Base-by-base conservation (phyloP, 2,888 invertebrate genomes). In the Saturnia pavonia region DNA sequence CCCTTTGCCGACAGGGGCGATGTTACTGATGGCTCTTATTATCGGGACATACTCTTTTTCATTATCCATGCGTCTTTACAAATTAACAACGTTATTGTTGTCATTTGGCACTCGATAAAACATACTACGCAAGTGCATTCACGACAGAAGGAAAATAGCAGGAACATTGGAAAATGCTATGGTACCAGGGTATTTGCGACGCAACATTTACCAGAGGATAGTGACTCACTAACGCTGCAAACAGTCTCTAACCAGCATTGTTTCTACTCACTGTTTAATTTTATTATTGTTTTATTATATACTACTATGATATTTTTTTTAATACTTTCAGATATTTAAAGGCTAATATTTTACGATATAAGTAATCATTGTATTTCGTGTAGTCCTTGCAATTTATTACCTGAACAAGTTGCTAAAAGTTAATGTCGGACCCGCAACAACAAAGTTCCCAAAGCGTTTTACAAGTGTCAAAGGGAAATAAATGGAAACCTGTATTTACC, bases 1-100 rank as follows among this genome's bases (percentile, higher is more conserved):
- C 60, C 25, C 43, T 19, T 43, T 25, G 45, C 34, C 14, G 22
- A n/a, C 54, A 54, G 54, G 69, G 57, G 25, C 69, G 45, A 25
- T 45, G 63, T 60, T 60, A 69, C 34, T 16, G 40, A 25, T 57
- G 65, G 69, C 65, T 34, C 48, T 63, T 65, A 69, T 63, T 65
- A 65, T 65, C 43, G 40, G 43, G 51, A 69, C 48, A n/a, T 65
- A 65, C 48, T 69, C 22, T 48, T 65, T n/a, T 25, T 66, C 48
- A 69, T 69, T 66, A 51, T 40, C 65, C 51, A 51, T 65, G 51
- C 66, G 65, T 69, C 69, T 69, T 65, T 69, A 69, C 65, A 69
- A 66, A 69, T 69, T 69, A 69, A 60, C 57, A 27, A 25, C 14
- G 12, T 11, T 25, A 27, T 60, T 60, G 27, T 27, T 60, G 25